A percentile compares a stretch with the other conserved stretches of the same genome.
These are phyloP conservation scores for Engraulis encrasicolus DNA, from an alignment of 2,113 vertebrate species.

Conservation along the genomic window DNA sequence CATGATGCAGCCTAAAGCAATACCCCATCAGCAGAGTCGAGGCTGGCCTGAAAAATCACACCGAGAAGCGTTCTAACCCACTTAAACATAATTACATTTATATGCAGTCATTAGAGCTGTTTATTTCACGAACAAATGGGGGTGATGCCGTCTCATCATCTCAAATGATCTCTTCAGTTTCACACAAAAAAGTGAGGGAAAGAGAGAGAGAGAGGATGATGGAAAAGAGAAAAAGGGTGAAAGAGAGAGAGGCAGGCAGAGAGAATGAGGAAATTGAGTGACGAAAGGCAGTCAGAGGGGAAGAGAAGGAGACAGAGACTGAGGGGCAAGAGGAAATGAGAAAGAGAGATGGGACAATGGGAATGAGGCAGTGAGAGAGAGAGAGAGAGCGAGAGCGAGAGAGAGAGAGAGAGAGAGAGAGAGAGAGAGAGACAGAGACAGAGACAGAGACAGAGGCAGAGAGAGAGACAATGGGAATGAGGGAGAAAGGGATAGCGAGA, in stretches of 20 bases:
- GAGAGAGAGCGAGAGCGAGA: no score
- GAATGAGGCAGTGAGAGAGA: background rate
- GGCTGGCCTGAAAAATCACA: background rate
- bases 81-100: background rate
- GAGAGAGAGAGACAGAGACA: background rate
- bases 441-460: background rate
- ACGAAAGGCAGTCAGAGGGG: background rate
- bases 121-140: background rate
- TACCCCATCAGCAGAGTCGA: background rate
- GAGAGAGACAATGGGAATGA: background rate
- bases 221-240: background rate
- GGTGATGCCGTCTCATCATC: background rate
- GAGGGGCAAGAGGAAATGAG: background rate
- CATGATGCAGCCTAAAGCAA: no score
- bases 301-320: background rate
- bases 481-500: background rate
- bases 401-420: no score
- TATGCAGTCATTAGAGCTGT: background rate
- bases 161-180: conserved; percentile 1
- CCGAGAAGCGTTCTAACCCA: background rate
- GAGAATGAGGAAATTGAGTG: background rate
- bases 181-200: background rate
- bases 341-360: background rate
- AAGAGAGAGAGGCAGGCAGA: background rate
- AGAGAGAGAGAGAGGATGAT: background rate